Percentiles rank a stretch among this genome's conserved stretches.
Conservation (phyloP, 2,113 vertebrate species). For the Amphilophus citrinellus region DNA sequence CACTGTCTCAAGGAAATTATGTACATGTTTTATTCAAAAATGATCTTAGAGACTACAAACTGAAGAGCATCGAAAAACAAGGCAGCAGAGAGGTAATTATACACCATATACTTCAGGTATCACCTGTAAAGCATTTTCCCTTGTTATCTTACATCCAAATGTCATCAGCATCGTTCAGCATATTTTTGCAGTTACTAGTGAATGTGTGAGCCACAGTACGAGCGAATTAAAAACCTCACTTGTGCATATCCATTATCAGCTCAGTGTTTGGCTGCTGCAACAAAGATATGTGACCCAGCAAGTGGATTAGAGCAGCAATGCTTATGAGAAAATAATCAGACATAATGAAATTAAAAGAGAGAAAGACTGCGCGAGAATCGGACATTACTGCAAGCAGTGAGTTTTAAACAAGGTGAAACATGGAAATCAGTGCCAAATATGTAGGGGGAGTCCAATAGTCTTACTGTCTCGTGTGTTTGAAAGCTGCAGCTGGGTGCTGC, state of each 20-base stretch:
- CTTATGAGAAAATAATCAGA: slow-evolving; percentile 71
- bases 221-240: slow-evolving; percentile 49
- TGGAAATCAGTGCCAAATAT: slow-evolving; percentile 38
- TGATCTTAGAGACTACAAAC: slow-evolving; percentile 26
- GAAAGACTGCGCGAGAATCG: slow-evolving; percentile 36
- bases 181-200: slow-evolving; percentile 16
- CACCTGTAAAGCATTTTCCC: slow-evolving; percentile 10
- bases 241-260: slow-evolving; percentile 56
- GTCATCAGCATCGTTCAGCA: slow-evolving; percentile 11
- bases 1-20: slow-evolving; percentile 60
- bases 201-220: slow-evolving; percentile 18
- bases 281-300: slow-evolving; percentile 67
- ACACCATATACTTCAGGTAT: slow-evolving; percentile 11
- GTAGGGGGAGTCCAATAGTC: slow-evolving; percentile 7
- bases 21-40: slow-evolving; percentile 62
- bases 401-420: slow-evolving; percentile 46
- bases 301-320: slow-evolving; percentile 69
- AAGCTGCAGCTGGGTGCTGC: slow-evolving; percentile 58
- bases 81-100: slow-evolving; percentile 5
- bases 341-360: slow-evolving; percentile 70
- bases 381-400: slow-evolving; percentile 56
- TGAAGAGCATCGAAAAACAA: slow-evolving; percentile 10
- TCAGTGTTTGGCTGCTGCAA: slow-evolving; percentile 45
- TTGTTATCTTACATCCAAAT: slow-evolving; percentile 27
- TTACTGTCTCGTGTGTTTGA: slow-evolving; percentile 32